These are phyloP conservation scores for Steinernema carpocapsae DNA, from an alignment of 2,888 invertebrate species.

Conservation along the genomic window DNA sequence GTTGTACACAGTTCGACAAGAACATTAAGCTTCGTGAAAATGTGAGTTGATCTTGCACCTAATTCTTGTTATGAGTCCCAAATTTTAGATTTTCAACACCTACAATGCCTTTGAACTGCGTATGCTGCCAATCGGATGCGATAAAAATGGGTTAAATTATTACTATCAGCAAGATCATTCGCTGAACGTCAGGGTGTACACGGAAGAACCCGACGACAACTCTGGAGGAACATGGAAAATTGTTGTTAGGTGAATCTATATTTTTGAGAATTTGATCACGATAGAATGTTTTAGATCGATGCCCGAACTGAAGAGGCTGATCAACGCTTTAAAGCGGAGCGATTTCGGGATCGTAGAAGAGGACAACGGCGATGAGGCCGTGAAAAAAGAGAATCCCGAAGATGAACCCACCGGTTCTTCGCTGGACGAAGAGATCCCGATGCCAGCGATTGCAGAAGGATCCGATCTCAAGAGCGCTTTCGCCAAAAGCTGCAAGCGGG, in stretches of 20 bases:
- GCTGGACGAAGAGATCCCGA: conserved; percentile 47
- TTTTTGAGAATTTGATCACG: conserved; percentile 63
- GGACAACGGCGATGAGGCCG: conserved; percentile 52
- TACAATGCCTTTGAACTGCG: conserved; percentile 82
- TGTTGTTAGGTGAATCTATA: conserved; percentile 48
- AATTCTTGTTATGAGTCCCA: neutral
- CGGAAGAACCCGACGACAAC: conserved; percentile 88
- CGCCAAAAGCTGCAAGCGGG: conserved; percentile 13
- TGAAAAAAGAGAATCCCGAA: conserved; percentile 53
- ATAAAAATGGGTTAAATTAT: conserved; percentile 87
- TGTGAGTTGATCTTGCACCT: conserved; percentile 43
- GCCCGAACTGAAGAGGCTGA: conserved; percentile 81
- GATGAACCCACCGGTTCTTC: conserved; percentile 58
- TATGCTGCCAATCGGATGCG: conserved; percentile 86
- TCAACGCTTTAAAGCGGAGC: conserved; percentile 70
- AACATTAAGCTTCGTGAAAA: conserved; percentile 87
- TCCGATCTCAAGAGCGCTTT: conserved; percentile 34
- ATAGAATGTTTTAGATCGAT: conserved; percentile 74
- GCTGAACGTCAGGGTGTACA: conserved; percentile 87
- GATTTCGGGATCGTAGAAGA: conserved; percentile 45
- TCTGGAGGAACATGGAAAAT: conserved; percentile 65
- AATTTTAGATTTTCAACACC: conserved; percentile 76
- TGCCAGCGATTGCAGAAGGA: conserved; percentile 1
- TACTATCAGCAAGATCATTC: conserved; percentile 84
- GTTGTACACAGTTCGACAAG: conserved; percentile 82